These are phyloP conservation scores for Microhierax caerulescens DNA, from an alignment of 2,797 vertebrate genomes.

Conservation along the genomic window DNA sequence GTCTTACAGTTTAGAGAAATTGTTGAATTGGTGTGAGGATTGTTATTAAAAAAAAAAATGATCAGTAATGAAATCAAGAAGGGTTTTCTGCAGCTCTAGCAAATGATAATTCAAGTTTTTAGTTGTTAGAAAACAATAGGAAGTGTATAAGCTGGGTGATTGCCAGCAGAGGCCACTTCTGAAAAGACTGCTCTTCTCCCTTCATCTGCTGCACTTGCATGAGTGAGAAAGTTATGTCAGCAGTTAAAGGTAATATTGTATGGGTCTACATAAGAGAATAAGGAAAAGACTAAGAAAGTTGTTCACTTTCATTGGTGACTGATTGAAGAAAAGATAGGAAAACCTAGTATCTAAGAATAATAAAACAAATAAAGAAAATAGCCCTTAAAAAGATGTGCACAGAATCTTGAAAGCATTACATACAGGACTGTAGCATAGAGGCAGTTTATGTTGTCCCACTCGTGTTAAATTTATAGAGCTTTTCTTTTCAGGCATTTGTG, in stretches of 20 bases:
- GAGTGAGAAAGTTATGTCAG: conserved; percentile 5
- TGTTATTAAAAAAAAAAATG: neutral
- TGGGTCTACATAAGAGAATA: neutral
- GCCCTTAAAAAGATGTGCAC: neutral
- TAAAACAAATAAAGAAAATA: neutral
- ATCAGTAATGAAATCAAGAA: neutral
- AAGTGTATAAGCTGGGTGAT: conserved; percentile 9
- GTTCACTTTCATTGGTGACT: neutral
- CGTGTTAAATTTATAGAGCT: neutral
- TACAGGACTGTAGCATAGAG: neutral
- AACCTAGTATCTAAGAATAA: neutral
- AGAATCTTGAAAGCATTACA: neutral
- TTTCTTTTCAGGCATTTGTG: neutral
- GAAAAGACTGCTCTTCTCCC: neutral
- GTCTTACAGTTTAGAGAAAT: neutral
- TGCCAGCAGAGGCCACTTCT: conserved; percentile 34
- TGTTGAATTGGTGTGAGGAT: neutral
- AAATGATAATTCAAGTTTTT: conserved; percentile 11
- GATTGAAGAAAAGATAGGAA: neutral
- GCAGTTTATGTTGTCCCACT: neutral
- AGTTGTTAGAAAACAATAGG: conserved; percentile 41
- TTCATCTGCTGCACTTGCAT: neutral
- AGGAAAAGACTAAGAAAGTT: neutral
- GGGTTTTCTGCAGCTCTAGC: neutral
- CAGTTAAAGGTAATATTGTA: conserved; percentile 8